Conservation (phyloP, 2,797 vertebrate genomes). For the Halcyon smyrnensis region DNA sequence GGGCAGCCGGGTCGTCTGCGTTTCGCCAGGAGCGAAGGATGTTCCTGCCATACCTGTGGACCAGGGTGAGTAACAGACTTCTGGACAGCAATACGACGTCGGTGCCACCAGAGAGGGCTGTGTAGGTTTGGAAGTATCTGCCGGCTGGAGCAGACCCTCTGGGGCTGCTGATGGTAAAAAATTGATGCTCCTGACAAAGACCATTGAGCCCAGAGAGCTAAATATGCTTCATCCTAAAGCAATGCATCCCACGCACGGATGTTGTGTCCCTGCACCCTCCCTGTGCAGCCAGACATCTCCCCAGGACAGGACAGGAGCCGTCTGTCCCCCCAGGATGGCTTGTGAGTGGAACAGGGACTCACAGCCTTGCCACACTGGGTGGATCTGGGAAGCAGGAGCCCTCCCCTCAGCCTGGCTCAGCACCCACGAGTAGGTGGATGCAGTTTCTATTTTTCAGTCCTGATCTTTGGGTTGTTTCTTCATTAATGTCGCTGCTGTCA, state of each 20-base stretch:
- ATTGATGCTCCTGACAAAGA: not conserved
- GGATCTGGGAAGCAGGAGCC: not conserved
- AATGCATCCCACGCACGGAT: not conserved
- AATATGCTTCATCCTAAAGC: not conserved
- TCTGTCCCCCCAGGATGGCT: not conserved
- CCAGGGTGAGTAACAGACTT: constrained; percentile 82
- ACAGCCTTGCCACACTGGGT: not conserved
- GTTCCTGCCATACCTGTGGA: constrained; percentile 92
- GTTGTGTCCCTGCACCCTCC: not conserved
- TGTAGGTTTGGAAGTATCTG: not conserved
- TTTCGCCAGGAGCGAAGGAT: constrained; percentile 91
- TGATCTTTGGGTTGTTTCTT: constrained; percentile 32
- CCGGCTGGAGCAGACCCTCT: not conserved
- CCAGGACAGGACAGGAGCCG: not conserved
- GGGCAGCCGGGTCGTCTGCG: constrained; percentile 91
- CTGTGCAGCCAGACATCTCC: not conserved
- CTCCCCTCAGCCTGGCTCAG: constrained; percentile 13
- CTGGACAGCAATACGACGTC: accelerated
- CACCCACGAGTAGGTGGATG: not conserved
- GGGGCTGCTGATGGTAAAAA: not conserved
- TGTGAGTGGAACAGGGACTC: not conserved
- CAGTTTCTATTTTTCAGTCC: not conserved
- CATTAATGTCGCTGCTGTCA: constrained; percentile 50
- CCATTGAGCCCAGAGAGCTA: not conserved
- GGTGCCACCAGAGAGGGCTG: accelerated